A percentile compares a stretch with the other conserved stretches of the same genome.
Conservation (phyloP, 2,888 invertebrate genomes). For the Gastracanthus pulcherrimus region DNA sequence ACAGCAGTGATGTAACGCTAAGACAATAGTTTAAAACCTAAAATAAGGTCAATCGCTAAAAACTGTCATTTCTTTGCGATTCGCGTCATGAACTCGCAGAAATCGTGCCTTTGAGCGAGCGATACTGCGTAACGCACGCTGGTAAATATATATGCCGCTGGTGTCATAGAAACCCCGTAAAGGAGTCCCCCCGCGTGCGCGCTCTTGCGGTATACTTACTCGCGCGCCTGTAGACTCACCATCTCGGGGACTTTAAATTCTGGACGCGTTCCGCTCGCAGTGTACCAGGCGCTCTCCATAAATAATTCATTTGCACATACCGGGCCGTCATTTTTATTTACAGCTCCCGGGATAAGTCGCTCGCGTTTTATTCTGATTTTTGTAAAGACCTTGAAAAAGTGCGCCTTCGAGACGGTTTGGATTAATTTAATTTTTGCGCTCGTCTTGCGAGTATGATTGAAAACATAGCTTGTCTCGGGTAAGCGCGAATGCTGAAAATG, state of each 20-base stretch:
- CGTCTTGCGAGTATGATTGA: no score
- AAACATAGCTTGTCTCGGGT: no score
- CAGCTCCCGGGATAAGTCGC: neutral
- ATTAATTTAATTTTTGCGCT: neutral
- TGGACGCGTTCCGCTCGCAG: constrained; percentile 34
- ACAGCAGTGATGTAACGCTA: neutral
- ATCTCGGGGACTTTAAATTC: constrained; percentile 43
- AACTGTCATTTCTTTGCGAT: constrained; percentile 1
- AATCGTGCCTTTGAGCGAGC: constrained; percentile 27
- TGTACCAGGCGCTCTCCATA: constrained; percentile 39
- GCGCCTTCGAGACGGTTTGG: neutral
- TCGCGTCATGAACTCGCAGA: constrained; percentile 10
- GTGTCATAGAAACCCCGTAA: constrained; percentile 37
- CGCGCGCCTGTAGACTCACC: no score
- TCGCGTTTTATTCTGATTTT: neutral
- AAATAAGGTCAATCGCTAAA: neutral
- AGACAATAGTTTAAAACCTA: neutral
- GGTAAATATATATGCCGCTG: neutral
- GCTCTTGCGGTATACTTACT: neutral
- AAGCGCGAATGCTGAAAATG: neutral
- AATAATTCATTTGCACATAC: constrained; percentile 56
- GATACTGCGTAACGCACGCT: neutral
- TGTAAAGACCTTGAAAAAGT: constrained; percentile 33
- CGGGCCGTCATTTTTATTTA: constrained; percentile 41
- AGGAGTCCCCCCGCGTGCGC: neutral